These are phyloP conservation scores for Leptarthrus brevirostris DNA, from an alignment of 2,888 invertebrate species.

Conservation along the genomic window DNA sequence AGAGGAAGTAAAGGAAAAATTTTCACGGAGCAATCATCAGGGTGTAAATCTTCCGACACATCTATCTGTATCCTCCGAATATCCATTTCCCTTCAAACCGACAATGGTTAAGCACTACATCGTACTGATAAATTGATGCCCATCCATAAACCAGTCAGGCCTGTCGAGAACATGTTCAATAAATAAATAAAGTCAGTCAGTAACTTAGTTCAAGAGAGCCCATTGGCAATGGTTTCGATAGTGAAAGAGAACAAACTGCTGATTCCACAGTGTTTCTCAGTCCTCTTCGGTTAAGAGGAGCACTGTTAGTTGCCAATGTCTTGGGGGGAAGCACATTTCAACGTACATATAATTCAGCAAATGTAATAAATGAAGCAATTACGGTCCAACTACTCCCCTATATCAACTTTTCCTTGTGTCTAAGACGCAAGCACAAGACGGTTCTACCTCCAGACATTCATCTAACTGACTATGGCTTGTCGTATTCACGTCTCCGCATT, in stretches of 20 bases:
- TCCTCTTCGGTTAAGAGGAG: neutral
- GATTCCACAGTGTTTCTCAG: conserved; percentile 12
- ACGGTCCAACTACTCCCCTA: conserved; percentile 52
- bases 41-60: conserved; percentile 51
- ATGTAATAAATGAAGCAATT: conserved; percentile 55
- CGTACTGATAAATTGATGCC: conserved; percentile 58
- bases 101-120: conserved; percentile 57
- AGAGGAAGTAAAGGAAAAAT: conserved; percentile 13
- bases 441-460: conserved; percentile 28
- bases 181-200: conserved; percentile 58
- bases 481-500: conserved; percentile 39
- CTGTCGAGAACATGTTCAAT: conserved; percentile 59
- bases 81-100: conserved; percentile 52
- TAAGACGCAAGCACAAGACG: conserved; percentile 13
- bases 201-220: conserved; percentile 52
- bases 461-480: conserved; percentile 20
- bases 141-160: conserved; percentile 58
- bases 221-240: conserved; percentile 41
- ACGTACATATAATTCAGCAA: conserved; percentile 47
- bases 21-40: conserved; percentile 49
- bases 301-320: conserved; percentile 14
- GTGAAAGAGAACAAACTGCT: conserved; percentile 39
- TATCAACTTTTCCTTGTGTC: conserved; percentile 49
- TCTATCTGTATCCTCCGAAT: conserved; percentile 37
- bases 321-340: conserved; percentile 25